Conservation (phyloP, 2,888 invertebrate genomes). For the Coronaproctus castanopsis region DNA sequence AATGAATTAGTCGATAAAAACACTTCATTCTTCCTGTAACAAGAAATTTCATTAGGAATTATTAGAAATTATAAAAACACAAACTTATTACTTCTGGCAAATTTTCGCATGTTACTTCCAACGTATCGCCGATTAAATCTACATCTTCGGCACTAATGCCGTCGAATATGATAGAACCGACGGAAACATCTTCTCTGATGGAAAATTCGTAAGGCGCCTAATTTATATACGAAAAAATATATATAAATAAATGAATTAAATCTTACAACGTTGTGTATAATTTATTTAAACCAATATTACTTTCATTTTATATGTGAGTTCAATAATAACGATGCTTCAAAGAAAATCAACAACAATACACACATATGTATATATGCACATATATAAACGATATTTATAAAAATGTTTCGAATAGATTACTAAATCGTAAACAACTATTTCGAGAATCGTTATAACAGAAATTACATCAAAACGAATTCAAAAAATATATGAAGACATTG, state of each 20-base stretch:
- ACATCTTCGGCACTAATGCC: constrained; percentile 55
- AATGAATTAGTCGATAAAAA: no score
- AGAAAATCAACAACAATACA: neutral
- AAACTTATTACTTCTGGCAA: constrained; percentile 31
- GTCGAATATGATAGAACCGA: constrained; percentile 49
- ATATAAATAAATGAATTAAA: neutral
- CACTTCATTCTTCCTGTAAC: no score
- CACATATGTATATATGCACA: neutral
- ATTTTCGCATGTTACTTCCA: constrained; percentile 47
- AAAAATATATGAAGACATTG: no score
- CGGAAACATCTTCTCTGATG: constrained; percentile 51
- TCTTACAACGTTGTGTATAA: neutral
- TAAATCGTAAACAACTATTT: no score
- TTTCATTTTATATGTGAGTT: neutral
- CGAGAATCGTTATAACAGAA: no score
- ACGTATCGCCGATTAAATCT: constrained; percentile 58
- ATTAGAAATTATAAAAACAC: no score
- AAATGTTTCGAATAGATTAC: no score
- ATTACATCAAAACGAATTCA: no score
- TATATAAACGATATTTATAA: no score
- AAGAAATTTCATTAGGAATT: no score
- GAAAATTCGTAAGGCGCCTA: constrained; percentile 61
- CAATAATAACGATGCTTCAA: neutral
- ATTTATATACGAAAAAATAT: constrained; percentile 22
- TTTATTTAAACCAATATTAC: neutral